These are phyloP conservation scores for Aurelia aurita complex sp. Pacific DNA, from an alignment of 30 jellyfish, hydroid and myxozoan species.

Conservation along the genomic window DNA sequence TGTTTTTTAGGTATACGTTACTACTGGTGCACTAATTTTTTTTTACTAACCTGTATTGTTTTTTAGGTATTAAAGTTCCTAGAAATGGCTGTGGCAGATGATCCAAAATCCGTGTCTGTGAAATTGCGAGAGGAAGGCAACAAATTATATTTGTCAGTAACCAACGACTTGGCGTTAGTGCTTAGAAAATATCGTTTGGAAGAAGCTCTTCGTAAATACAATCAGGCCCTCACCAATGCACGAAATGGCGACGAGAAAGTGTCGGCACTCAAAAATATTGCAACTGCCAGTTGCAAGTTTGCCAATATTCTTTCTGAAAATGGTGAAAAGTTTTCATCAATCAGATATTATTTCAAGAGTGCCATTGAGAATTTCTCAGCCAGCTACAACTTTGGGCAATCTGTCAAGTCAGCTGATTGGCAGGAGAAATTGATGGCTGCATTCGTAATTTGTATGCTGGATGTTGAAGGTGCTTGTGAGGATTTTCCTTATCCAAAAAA, in stretches of 20 bases:
- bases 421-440: not conserved
- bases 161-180: slow-evolving; percentile 35
- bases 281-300: slow-evolving; percentile 19
- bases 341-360: slow-evolving; percentile 13
- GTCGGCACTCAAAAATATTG: slow-evolving; percentile 51
- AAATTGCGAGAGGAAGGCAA: slow-evolving; percentile 63
- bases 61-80: too few relatives aligned
- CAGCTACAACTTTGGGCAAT: not conserved
- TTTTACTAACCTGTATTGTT: too few relatives aligned
- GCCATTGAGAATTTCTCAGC: slow-evolving; percentile 14
- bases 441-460: not conserved
- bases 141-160: slow-evolving; percentile 7
- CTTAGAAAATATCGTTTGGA: slow-evolving; percentile 34
- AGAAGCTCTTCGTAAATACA: slow-evolving; percentile 42
- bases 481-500: not conserved
- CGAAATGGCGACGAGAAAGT: slow-evolving; percentile 24
- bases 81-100: not conserved
- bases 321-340: slow-evolving; percentile 1
- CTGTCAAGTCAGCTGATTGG: slow-evolving; percentile 23
- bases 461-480: not conserved
- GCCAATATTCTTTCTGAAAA: not conserved
- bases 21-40: too few relatives aligned
- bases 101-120: slow-evolving; percentile 33
- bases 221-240: slow-evolving; percentile 30
- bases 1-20: too few relatives aligned